Evolutionary conservation across 2,113 vertebrate species (phyloP).

Genomic region (Psilopsiagon aurifrons): DNA sequence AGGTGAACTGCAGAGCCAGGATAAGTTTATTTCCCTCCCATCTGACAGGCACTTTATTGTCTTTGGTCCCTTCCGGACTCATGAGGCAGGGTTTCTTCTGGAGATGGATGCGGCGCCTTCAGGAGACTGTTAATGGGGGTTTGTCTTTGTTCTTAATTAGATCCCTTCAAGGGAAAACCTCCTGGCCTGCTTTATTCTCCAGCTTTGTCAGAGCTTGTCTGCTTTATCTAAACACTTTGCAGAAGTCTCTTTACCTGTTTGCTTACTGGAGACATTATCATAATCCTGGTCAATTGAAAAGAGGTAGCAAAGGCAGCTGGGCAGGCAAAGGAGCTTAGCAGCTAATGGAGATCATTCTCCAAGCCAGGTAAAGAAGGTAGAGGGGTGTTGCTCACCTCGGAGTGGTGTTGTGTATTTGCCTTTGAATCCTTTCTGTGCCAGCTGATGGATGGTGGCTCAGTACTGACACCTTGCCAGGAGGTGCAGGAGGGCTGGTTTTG

Average conservation of each 20-base stretch:
- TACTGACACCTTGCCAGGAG: neutral
- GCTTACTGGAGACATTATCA: conserved; percentile 61
- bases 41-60: neutral
- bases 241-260: conserved; percentile 63
- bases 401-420: accelerated
- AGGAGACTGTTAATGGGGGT: conserved; percentile 58
- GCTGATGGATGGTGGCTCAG: neutral
- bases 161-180: conserved; percentile 69
- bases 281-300: conserved; percentile 63
- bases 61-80: conserved; percentile 39
- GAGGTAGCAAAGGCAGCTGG: neutral
- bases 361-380: neutral
- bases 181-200: conserved; percentile 63
- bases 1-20: neutral
- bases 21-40: neutral
- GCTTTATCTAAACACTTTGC: conserved; percentile 72
- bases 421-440: neutral
- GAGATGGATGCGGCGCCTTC: conserved; percentile 34
- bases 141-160: conserved; percentile 77
- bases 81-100: conserved; percentile 1
- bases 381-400: neutral
- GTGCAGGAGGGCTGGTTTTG: neutral
- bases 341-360: neutral
- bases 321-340: neutral
- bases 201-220: conserved; percentile 70